Percentiles rank a stretch among this genome's conserved stretches.
These are phyloP conservation scores for Acrobasis suavella DNA, from an alignment of 2,888 invertebrate genomes.

Conservation along the genomic window DNA sequence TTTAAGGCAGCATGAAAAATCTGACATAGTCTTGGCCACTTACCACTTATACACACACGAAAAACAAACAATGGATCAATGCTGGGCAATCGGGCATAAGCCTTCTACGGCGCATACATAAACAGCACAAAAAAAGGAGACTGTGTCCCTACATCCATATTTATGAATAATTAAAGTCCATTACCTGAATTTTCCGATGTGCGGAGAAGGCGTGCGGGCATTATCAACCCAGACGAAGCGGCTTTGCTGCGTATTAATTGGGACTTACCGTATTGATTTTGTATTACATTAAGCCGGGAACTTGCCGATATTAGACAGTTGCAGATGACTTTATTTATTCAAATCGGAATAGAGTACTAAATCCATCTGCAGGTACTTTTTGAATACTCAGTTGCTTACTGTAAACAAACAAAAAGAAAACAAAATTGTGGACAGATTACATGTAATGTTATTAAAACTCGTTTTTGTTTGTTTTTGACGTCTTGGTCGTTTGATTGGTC, in stretches of 20 bases:
- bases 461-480: too few species aligned
- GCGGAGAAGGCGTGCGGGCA: conserved; percentile 33
- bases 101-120: not conserved
- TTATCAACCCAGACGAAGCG: conserved; percentile 45
- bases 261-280: conserved; percentile 74
- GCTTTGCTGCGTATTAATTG: conserved; percentile 71
- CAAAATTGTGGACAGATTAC: too few species aligned
- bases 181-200: conserved; percentile 43
- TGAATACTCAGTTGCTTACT: too few species aligned
- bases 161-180: conserved; percentile 53
- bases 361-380: too few species aligned
- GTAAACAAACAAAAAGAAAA: too few species aligned
- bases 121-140: not conserved
- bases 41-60: too few species aligned
- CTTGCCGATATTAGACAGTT: conserved; percentile 58
- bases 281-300: conserved; percentile 70
- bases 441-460: too few species aligned
- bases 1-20: too few species aligned
- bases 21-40: too few species aligned
- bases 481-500: too few species aligned
- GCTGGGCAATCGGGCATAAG: too few species aligned
- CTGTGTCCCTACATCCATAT: conserved; percentile 17
- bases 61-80: too few species aligned
- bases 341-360: not conserved
- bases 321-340: conserved; percentile 54